A percentile compares a stretch with the other conserved stretches of the same genome.
These are phyloP conservation scores for Vesta saturnalis DNA, from an alignment of 2,888 invertebrate species.

Conservation along the genomic window DNA sequence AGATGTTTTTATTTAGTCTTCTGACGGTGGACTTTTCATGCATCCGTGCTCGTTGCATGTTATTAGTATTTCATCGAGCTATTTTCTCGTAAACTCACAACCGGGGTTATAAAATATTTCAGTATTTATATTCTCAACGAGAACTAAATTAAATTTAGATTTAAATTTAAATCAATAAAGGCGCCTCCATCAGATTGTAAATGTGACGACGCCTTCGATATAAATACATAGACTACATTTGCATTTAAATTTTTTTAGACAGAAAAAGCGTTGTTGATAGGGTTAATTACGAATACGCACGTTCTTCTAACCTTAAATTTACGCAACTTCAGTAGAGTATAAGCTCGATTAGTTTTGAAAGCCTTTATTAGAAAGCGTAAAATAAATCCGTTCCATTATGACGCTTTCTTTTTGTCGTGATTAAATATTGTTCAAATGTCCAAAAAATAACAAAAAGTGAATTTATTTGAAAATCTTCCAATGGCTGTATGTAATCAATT, in stretches of 20 bases:
- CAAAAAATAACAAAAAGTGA: too few species aligned
- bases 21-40: not conserved
- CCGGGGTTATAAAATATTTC: not conserved
- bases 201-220: not conserved
- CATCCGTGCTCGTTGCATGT: too few species aligned
- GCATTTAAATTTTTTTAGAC: not conserved
- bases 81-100: too few species aligned
- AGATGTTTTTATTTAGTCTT: constrained; percentile 32
- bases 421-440: too few species aligned
- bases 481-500: too few species aligned
- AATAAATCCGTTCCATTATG: not conserved
- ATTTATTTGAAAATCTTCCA: too few species aligned
- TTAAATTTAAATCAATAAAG: constrained; percentile 1
- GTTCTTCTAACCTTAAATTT: not conserved
- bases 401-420: not conserved
- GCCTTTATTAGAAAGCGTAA: not conserved
- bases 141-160: constrained; percentile 1
- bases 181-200: not conserved
- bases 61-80: too few species aligned
- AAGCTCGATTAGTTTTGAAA: not conserved
- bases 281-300: not conserved
- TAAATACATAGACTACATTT: not conserved
- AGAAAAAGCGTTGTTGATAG: not conserved
- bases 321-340: not conserved
- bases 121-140: not conserved